A percentile compares a stretch with the other conserved stretches of the same genome.
These are phyloP conservation scores for Meteorus colon DNA, from an alignment of 2,888 invertebrate species.

Conservation along the genomic window DNA sequence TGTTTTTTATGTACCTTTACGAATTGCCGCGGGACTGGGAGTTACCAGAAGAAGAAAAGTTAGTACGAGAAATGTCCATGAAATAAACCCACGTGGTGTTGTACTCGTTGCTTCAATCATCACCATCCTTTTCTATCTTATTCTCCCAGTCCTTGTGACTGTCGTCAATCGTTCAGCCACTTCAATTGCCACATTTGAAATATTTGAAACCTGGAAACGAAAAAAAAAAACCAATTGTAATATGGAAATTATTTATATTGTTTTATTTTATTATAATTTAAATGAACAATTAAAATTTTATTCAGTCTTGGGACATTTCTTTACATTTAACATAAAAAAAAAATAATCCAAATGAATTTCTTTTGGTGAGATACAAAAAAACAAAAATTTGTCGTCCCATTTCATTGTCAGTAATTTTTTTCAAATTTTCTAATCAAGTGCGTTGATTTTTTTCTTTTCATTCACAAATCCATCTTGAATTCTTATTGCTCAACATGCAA, in stretches of 20 bases:
- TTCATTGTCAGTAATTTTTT: too few species aligned
- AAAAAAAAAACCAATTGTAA: conserved; percentile 24
- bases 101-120: conserved; percentile 28
- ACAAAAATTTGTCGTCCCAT: too few species aligned
- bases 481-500: too few species aligned
- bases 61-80: conserved; percentile 66
- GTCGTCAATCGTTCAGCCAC: conserved; percentile 63
- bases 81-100: conserved; percentile 25
- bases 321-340: too few species aligned
- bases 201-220: conserved; percentile 57
- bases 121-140: conserved; percentile 53
- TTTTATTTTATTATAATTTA: too few species aligned
- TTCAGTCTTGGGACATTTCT: too few species aligned
- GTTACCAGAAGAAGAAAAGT: conserved; percentile 67
- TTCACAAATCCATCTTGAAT: too few species aligned
- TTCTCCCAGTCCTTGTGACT: conserved; percentile 47
- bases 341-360: too few species aligned
- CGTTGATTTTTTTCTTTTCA: too few species aligned
- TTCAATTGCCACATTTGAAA: conserved; percentile 63
- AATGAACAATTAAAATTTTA: too few species aligned
- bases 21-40: conserved; percentile 69
- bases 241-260: not conserved
- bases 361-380: too few species aligned
- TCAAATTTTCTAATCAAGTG: too few species aligned
- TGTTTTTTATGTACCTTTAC: conserved; percentile 62